phyloP scores from a whole-genome alignment of 2,888 invertebrate species.

The Hypomecis atomaria region DNA sequence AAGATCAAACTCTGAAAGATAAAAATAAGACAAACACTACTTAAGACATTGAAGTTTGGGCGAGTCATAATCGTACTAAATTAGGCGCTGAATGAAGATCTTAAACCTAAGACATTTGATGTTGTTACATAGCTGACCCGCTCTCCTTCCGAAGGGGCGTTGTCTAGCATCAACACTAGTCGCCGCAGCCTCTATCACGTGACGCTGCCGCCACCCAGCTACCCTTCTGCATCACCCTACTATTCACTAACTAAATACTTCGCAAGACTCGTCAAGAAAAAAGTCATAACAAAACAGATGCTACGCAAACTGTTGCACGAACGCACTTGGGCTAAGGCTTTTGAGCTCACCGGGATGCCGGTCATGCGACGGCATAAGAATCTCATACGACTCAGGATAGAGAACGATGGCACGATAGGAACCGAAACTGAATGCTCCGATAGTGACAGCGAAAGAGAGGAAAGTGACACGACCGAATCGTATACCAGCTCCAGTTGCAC shows the following conservation, averaged over 20 bases:
- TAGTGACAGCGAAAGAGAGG: conserved; percentile 72
- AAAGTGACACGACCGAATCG: conserved; percentile 71
- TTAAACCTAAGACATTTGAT: conserved; percentile 60
- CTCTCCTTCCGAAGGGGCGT: conserved; percentile 82
- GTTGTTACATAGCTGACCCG: conserved; percentile 79
- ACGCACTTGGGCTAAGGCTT: conserved; percentile 79
- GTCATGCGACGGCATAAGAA: conserved; percentile 77
- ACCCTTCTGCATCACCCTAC: conserved; percentile 91
- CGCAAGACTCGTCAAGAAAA: conserved; percentile 89
- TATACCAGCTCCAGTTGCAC: conserved; percentile 71
- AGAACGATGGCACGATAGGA: conserved; percentile 73
- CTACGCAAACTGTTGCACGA: conserved; percentile 90
- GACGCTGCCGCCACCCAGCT: conserved; percentile 89
- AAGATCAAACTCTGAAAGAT: no score
- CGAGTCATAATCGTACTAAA: no score
- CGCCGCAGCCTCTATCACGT: conserved; percentile 84
- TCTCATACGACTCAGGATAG: conserved; percentile 72
- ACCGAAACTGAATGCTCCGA: conserved; percentile 75
- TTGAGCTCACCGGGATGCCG: conserved; percentile 76
- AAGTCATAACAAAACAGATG: conserved; percentile 88
- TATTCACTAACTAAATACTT: conserved; percentile 91
- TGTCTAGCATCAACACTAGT: conserved; percentile 82
- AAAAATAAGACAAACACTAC: no score
- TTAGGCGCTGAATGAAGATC: neutral
- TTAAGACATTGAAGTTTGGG: no score